Percentiles rank a stretch among this genome's conserved stretches.
Conservation (phyloP, 2,797 vertebrate genomes). For the Betta splendens region DNA sequence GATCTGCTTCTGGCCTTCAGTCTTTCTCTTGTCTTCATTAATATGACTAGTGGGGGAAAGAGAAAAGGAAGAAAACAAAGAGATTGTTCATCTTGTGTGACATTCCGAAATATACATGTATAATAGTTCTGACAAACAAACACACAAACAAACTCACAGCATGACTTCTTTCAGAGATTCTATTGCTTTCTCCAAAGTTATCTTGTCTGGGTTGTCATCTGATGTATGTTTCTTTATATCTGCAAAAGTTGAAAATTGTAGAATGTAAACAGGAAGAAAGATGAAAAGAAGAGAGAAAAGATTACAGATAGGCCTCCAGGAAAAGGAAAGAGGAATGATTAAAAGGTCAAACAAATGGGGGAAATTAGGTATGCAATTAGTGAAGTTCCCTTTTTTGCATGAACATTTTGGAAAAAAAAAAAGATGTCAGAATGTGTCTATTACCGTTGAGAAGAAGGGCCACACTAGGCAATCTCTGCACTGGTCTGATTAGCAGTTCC, state of each 20-base stretch:
- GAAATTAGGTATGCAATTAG: conserved; percentile 21
- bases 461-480: conserved; percentile 96
- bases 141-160: conserved; percentile 94
- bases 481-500: conserved; percentile 96
- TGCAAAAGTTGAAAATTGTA: conserved; percentile 51
- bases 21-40: conserved; percentile 99
- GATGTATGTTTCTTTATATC: conserved; percentile 97
- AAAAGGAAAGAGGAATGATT: conserved; percentile 17
- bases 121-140: no score
- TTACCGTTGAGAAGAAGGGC: conserved; percentile 95
- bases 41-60: conserved; percentile 87
- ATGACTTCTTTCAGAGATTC: conserved; percentile 98
- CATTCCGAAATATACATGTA: no score
- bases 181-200: conserved; percentile 92
- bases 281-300: conserved; percentile 1
- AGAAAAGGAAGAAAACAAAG: not conserved
- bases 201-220: conserved; percentile 96
- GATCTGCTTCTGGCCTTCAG: conserved; percentile 97
- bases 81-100: not conserved
- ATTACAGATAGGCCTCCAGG: conserved; percentile 14
- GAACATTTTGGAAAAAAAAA: not conserved
- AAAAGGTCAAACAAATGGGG: not conserved
- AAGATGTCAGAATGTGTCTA: not conserved
- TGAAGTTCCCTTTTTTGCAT: conserved; percentile 1
- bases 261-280: not conserved